phyloP scores from a whole-genome alignment of 2,888 invertebrate species.

The Rhamphomyia laevipes region DNA sequence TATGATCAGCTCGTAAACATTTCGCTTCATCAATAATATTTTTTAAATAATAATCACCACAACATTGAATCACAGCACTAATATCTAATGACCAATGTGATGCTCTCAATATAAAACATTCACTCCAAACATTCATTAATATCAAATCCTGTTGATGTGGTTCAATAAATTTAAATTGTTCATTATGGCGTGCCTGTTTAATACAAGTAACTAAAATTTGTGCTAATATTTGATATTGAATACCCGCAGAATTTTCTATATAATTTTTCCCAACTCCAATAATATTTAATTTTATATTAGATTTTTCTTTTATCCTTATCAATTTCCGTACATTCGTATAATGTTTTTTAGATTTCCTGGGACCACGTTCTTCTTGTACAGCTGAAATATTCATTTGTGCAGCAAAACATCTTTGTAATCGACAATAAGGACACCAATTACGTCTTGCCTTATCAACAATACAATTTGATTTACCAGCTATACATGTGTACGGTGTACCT shows the following conservation, averaged over 20 bases:
- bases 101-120: constrained; percentile 45
- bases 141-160: constrained; percentile 43
- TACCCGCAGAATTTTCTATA: constrained; percentile 7
- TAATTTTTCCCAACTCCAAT: too few species aligned
- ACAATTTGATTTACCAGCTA: constrained; percentile 63
- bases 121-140: constrained; percentile 46
- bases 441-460: constrained; percentile 67
- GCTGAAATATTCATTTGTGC: constrained; percentile 71
- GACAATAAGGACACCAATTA: constrained; percentile 81
- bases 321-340: not conserved
- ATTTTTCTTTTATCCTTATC: not conserved
- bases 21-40: constrained; percentile 34
- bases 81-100: constrained; percentile 45
- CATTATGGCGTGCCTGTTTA: constrained; percentile 44
- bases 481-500: constrained; percentile 62
- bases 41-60: constrained; percentile 30
- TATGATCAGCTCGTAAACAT: constrained; percentile 37
- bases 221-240: constrained; percentile 45
- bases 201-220: constrained; percentile 47
- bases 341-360: constrained; percentile 35
- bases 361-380: constrained; percentile 76
- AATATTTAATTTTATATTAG: too few species aligned
- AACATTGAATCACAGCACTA: constrained; percentile 29
- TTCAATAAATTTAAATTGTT: constrained; percentile 41
- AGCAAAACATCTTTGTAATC: constrained; percentile 63